Base-by-base conservation (phyloP, 2,888 invertebrate genomes). In the Calameuta idolon region DNA sequence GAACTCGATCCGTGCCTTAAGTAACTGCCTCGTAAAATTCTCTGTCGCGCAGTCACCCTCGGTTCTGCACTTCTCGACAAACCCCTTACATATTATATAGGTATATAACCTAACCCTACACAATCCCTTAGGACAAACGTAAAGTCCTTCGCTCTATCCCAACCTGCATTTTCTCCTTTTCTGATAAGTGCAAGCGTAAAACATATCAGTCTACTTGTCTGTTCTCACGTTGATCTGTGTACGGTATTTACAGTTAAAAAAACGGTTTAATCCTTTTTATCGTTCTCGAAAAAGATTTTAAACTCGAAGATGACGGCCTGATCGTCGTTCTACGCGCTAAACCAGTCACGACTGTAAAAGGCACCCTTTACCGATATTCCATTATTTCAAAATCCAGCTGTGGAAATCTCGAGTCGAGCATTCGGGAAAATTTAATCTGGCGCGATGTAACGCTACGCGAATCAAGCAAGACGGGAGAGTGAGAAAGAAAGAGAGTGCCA, bases 341-440 rank as follows among this genome's bases (percentile, higher is more conserved):
- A 55, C 9, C 2, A 23, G 55, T 55, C 71, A 1, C 31, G 31
- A 11, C 12, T 9, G 55, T 15, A 9, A 71, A 33, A 31, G 71
- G 33, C 71, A 12, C 31, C 71, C 71, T 31, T 34, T 15, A 23
- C 30, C 34, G 12, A 12, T 75, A 55, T 75, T 69, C 34, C 75
- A 69, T 34, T 75, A 31, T 75, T 34, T 75, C 75, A 1, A 15
- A 40, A 35, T 37, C 40, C 75, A 34, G 12, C 75, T 34, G 55
- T 2, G 75, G 37, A 35, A 31, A 35, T 31, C 75, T 30, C 75
- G 34, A 34, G 71, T 69, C 76, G 30, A 15, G 34, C 76, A 76
- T 78, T 37, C 79, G 82, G 79, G 83, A 82, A 81, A 85, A 83
- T 85, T 86, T 85, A 84, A 84, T 85, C 83, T 83, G 80, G 76